Base-by-base conservation (phyloP, 2,113 vertebrate genomes). In the Hypomesus transpacificus region DNA sequence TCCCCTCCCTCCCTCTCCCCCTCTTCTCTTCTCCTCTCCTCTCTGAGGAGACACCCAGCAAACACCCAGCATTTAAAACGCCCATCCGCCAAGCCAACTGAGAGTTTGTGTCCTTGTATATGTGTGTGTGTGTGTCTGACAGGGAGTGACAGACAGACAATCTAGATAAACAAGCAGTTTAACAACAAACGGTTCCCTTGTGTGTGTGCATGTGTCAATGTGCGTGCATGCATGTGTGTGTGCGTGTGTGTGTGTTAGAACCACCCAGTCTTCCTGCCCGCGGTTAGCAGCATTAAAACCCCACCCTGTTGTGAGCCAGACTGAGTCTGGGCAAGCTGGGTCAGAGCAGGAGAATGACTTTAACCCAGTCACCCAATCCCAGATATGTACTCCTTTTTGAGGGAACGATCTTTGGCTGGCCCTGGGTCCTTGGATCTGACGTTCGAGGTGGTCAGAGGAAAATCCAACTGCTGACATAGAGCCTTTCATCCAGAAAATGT, bases 1-100 rank as follows among this genome's bases (percentile, higher is more conserved):
- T 39, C 34, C 34, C 34, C 85, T 86, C 46, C n/a, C 62, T 89
- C 91, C 80, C 70, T 81, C 84, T 84, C 75, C 86, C 72, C 84
- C 75, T 73, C 75, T 82, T 75, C 81, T 80, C 75, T 69, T 74
- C 66, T 79, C 73, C 60, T 66, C 64, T 80, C 51, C 72, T 67
- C 67, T 46, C 66, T 24, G 34, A 70, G 11, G 63, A 46, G 56
- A 46, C 39, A 46, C 39, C 39, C 66, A 81, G 70, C 56, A 84
- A 83, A 71, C 75, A 75, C 79, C 0, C 78, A 77, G 69, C 74
- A 84, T 80, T 82, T 77, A 75, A 77, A 78, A 50, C 87, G 52
- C 84, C 87, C 68, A 70, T 89, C 86, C 82, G 78, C 60, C 52
- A 56, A 20, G 69, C 75, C 60, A 1, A 80, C 14, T 18, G n/a